Base-by-base conservation (phyloP, 2,888 invertebrate genomes). In the Apodemia hepburni region DNA sequence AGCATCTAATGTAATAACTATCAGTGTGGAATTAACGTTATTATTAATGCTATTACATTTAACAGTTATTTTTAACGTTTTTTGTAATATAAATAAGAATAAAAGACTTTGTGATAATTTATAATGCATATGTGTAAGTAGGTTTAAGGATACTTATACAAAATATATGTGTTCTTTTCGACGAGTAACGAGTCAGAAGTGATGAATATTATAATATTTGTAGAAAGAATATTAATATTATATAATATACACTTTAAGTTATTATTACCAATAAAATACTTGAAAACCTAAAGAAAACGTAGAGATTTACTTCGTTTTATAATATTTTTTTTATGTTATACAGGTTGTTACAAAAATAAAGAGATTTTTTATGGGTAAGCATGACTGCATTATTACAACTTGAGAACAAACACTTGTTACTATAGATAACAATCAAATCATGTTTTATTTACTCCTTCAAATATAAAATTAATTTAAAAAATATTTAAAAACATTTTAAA, bases 201-300 rank as follows among this genome's bases (percentile, higher is more conserved):
- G 27, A 54, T 54, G 54, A 54, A 54, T 54, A 54, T 54, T 54
- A 54, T 54, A 54, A 54, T 54, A 54, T 54, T 54, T 54, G 22
- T 42, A 42, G 15, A 42, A 12, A 54, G 15, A 27, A 22, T 27
- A 27, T 22, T 54, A 54, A 51, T 54, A 54, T 54, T 5, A 15
- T 2, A 42, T 15, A 42, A 27, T 27, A 18, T 51, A 18, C 2
- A 22, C 2, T 27, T 54, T 54, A 54, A 54, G 27, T 42, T 38
- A 38, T 12, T 22, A 18, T 51, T 17, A 3, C 6, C 18, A 22
- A 22, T 18, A 51, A 9, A 22, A 22, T 22, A 51, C 51, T 51
- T 22, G 22, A 51, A 17, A 12, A 51, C 12, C 15, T 54, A 27
- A 15, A 12, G 15, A 6, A n/a, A 15, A 15, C 15, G 42, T 5